Evolutionary conservation across 1,140 invertebrate species (phyloP).

Genomic region (Pseudomyrmex cubaensis): DNA sequence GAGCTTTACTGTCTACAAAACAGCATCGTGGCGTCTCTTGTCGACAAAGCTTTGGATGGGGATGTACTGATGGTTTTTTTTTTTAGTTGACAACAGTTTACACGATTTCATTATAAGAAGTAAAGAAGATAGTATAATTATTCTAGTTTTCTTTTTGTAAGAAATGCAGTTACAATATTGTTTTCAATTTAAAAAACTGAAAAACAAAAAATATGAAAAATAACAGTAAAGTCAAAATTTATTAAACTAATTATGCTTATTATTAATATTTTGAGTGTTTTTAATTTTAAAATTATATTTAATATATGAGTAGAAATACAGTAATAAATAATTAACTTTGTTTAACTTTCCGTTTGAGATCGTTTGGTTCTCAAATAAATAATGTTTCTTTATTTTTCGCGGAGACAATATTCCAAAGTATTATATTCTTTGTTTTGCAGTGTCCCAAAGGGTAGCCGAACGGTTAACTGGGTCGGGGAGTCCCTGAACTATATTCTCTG

Average conservation of each 20-base stretch:
- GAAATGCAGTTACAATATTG: no score
- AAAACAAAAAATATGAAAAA: background rate
- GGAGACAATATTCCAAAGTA: constrained; percentile 34
- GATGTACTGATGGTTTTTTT: constrained; percentile 36
- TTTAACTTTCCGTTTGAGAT: no score
- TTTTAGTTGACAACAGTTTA: constrained; percentile 45
- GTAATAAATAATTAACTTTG: no score
- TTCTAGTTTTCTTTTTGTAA: background rate
- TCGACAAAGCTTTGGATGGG: constrained; percentile 57
- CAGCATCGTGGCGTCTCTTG: constrained; percentile 64
- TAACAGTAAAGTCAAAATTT: background rate
- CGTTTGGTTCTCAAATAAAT: background rate
- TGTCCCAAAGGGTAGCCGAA: constrained; percentile 73
- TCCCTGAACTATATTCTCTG: constrained; percentile 83
- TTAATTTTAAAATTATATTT: no score
- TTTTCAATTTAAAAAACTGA: no score
- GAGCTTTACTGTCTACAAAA: constrained; percentile 66
- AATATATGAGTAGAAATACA: no score
- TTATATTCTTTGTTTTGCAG: constrained; percentile 63
- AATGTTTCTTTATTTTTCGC: background rate
- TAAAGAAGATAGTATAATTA: constrained; percentile 4
- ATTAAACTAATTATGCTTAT: no score
- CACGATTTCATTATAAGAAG: constrained; percentile 27
- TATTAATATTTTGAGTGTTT: no score
- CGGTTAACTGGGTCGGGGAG: constrained; percentile 84